A percentile compares a stretch with the other conserved stretches of the same genome.
Conservation (phyloP, 2,797 vertebrate genomes). For the Myiotriccus ornatus region DNA sequence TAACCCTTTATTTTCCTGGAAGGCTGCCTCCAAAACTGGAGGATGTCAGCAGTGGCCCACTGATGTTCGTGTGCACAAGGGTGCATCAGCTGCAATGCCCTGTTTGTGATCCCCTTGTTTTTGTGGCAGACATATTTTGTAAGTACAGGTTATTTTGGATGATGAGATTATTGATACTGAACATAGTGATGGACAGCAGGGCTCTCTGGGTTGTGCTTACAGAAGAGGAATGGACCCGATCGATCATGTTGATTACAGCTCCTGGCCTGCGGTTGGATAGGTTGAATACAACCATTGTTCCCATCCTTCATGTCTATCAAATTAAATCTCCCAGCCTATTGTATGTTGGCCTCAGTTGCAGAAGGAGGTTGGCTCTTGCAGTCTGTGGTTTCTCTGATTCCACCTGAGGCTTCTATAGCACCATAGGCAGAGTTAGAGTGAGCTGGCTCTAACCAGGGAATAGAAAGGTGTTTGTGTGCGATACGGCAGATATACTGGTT, state of each 20-base stretch:
- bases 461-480: neutral
- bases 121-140: neutral
- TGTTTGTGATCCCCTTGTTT: neutral
- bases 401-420: neutral
- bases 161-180: neutral
- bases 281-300: neutral
- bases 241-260: neutral
- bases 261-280: neutral
- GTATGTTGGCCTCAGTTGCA: neutral
- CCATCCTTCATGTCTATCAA: neutral
- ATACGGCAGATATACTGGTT: neutral
- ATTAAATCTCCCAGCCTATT: neutral
- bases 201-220: neutral
- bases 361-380: neutral
- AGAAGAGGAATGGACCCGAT: neutral
- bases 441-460: neutral
- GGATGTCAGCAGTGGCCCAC: neutral
- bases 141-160: neutral
- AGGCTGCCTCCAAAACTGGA: neutral
- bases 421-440: neutral
- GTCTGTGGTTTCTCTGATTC: neutral
- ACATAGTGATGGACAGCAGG: neutral
- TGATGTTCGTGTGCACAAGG: fast-evolving
- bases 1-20: neutral
- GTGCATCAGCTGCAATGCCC: neutral